Percentiles rank a stretch among this genome's conserved stretches.
phyloP scores from a whole-genome alignment of 2,797 vertebrate species.

The Echeneis naucrates region DNA sequence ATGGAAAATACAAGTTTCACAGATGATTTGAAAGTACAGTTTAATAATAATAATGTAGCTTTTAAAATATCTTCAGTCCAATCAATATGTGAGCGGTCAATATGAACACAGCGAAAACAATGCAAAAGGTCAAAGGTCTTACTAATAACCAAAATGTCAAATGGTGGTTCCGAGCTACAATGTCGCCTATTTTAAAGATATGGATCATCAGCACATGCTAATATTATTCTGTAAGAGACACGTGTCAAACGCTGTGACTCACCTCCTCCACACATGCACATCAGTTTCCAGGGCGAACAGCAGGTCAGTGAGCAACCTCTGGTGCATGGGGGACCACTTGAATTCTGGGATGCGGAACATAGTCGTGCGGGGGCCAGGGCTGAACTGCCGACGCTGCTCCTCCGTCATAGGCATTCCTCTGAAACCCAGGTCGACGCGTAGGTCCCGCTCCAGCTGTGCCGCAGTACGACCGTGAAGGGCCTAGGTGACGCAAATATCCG shows the following conservation, averaged over 20 bases:
- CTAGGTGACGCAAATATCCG: constrained; percentile 46
- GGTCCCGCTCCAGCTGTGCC: constrained; percentile 93
- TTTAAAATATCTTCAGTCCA: not conserved
- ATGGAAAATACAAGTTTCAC: constrained; percentile 12
- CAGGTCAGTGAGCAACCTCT: constrained; percentile 95
- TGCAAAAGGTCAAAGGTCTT: not conserved
- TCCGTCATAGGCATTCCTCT: constrained; percentile 99
- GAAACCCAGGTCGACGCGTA: constrained; percentile 96
- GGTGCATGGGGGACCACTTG: constrained; percentile 99
- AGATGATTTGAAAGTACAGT: not conserved
- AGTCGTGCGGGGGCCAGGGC: constrained; percentile 96
- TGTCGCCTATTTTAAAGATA: not conserved
- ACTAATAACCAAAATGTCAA: not conserved
- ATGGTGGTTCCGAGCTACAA: not conserved
- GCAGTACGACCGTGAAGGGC: constrained; percentile 91
- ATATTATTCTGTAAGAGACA: not conserved
- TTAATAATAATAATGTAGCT: not conserved
- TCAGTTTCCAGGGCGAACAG: constrained; percentile 99
- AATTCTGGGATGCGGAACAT: constrained; percentile 99
- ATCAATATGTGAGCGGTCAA: not conserved
- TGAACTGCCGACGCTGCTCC: constrained; percentile 97
- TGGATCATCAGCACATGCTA: not conserved
- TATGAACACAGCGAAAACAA: not conserved
- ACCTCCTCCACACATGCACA: constrained; percentile 99
- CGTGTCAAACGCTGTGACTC: constrained; percentile 32